Base-by-base conservation (phyloP, 1,140 invertebrate species). In the Calliopsis andreniformis region DNA sequence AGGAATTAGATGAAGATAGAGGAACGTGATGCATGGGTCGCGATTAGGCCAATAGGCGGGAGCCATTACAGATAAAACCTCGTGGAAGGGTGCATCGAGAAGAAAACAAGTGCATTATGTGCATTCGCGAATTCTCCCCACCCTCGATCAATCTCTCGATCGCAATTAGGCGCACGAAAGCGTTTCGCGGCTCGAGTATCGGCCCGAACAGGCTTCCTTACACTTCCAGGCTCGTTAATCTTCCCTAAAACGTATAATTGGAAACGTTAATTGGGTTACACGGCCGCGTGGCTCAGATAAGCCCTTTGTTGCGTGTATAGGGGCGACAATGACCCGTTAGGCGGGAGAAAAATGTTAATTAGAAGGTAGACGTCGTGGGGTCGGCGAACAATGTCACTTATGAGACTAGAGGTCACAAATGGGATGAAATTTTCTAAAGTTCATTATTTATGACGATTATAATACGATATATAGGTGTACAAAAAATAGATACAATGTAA, bases 1-100 rank as follows among this genome's bases (percentile, higher is more conserved):
- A 42, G 56, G 35, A 67, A 75, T 67, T 69, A 59, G 66, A 76
- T 51, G 73, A 76, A 70, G 73, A 76, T 70, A 61, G 25, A 59
- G 30, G 25, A 51, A 30, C 32, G 32, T 59, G 72, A 76, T 76
- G 64, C 64, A 76, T 51, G 53, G 35, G 23, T 69, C 55, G 35
- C 53, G 72, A 76, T 76, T 76, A 76, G 64, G n/a, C 10, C 8
- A 70, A 76, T 76, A 76, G 66, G 32, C 66, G 35, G 39, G 23
- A 39, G 3, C 25, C 43, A 76, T 58, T 76, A 43, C 43, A n/a
- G 53, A 32, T 70, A 28, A 69, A 69, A 6, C 8, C 35, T 76
- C 47, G 30, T 18, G 25, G 64, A 10, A 16, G 18, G 6, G 10
- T 10, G 18, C 16, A 14, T 16, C 3, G 18, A 6, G 32, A 4